These are phyloP conservation scores for Diarsia mendica DNA, from an alignment of 2,888 invertebrate species.

Conservation along the genomic window DNA sequence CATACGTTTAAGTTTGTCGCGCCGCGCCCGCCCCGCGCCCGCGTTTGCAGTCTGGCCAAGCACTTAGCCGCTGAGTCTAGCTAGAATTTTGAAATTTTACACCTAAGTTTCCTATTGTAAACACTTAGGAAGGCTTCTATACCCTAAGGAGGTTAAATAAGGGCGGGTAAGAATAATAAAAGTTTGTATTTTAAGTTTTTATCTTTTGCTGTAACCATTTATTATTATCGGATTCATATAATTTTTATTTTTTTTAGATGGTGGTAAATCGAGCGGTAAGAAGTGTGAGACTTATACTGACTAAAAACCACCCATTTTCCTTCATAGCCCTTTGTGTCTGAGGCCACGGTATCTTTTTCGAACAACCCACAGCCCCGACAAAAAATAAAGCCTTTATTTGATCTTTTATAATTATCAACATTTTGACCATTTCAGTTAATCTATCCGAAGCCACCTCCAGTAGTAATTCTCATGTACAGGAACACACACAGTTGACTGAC, in stretches of 20 bases:
- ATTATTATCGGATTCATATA: no score
- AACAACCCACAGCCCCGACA: no score
- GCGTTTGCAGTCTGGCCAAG: no score
- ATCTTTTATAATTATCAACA: neutral
- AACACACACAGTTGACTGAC: slow-evolving; percentile 1
- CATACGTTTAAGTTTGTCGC: no score
- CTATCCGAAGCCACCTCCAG: neutral
- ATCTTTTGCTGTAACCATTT: neutral
- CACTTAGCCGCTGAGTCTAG: neutral
- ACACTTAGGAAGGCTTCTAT: neutral
- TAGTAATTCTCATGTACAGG: no score
- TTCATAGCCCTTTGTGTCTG: no score
- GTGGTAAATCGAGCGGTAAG: no score
- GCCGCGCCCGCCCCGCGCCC: no score
- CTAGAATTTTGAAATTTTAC: neutral
- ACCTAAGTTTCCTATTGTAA: neutral
- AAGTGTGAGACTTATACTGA: no score
- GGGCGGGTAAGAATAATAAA: neutral
- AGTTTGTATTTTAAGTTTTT: neutral
- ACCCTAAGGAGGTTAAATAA: neutral
- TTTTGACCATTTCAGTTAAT: neutral
- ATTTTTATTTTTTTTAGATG: no score
- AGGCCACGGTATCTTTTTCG: no score
- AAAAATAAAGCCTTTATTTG: neutral
- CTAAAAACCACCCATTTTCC: no score